A percentile compares a stretch with the other conserved stretches of the same genome.
Conservation (phyloP, 2,888 invertebrate species). For the Rhodophaea formosa region DNA sequence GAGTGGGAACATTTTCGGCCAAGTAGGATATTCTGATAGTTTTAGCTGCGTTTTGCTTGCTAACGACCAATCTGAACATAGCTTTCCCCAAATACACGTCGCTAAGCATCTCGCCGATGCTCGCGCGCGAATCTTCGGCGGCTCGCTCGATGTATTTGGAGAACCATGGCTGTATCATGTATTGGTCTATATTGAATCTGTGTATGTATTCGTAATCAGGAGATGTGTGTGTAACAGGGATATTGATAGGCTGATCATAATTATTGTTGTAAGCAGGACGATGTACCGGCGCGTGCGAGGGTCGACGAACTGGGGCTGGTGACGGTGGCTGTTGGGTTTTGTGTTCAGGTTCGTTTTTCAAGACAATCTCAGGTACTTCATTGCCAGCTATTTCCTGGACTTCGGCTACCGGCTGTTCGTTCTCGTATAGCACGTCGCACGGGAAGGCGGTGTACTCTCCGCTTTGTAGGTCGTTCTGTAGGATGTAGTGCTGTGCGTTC, state of each 20-base stretch:
- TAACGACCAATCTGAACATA: constrained; percentile 49
- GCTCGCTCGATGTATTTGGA: constrained; percentile 44
- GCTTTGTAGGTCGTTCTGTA: background rate
- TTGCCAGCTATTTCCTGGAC: background rate
- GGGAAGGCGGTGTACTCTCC: constrained; percentile 7
- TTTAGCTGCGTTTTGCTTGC: constrained; percentile 41
- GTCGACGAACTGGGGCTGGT: no score
- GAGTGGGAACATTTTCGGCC: constrained; percentile 7
- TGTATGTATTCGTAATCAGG: constrained; percentile 40
- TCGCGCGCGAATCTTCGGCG: constrained; percentile 39
- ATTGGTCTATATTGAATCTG: constrained; percentile 44
- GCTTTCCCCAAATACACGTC: constrained; percentile 45
- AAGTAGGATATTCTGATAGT: constrained; percentile 26
- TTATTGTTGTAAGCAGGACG: background rate
- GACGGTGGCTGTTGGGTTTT: background rate
- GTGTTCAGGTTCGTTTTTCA: background rate
- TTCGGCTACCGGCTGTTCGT: background rate
- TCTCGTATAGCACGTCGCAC: constrained; percentile 7
- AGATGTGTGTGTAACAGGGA: background rate
- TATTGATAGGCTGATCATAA: background rate
- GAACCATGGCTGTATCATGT: constrained; percentile 44
- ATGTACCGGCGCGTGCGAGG: background rate
- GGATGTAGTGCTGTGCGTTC: constrained; percentile 1
- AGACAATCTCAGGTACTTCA: background rate
- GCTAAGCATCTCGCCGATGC: constrained; percentile 42